Percentiles rank a stretch among this genome's conserved stretches.
Evolutionary conservation across 2,797 vertebrate genomes (phyloP).

Genomic region (Danio choprae): DNA sequence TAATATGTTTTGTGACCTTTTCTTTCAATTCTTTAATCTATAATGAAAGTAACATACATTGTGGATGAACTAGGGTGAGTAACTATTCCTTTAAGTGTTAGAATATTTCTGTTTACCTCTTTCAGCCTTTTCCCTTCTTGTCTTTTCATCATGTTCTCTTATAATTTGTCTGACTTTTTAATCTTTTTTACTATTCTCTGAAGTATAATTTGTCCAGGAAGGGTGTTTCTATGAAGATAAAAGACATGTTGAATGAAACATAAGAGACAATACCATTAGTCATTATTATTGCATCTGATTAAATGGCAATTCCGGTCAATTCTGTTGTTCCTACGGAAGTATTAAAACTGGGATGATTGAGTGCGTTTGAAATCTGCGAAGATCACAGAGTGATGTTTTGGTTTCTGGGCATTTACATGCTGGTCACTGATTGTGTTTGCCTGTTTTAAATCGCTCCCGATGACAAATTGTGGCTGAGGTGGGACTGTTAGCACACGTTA

Average conservation of each 20-base stretch:
- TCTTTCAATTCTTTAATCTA: too few species aligned
- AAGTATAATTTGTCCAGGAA: constrained; percentile 58
- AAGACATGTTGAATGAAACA: constrained; percentile 56
- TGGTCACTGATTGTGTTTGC: constrained; percentile 61
- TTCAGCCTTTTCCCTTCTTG: background rate
- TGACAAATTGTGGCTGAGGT: constrained; percentile 60
- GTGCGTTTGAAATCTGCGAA: constrained; percentile 35
- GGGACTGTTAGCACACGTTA: constrained; percentile 60
- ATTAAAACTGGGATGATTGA: constrained; percentile 54
- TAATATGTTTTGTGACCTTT: too few species aligned
- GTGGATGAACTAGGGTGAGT: too few species aligned
- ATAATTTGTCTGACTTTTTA: constrained; percentile 6
- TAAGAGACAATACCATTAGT: constrained; percentile 60
- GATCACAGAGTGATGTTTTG: constrained; percentile 62
- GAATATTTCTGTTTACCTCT: constrained; percentile 48
- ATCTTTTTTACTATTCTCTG: constrained; percentile 42
- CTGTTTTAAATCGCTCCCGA: constrained; percentile 56
- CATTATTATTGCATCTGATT: constrained; percentile 62
- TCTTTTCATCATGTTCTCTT: constrained; percentile 22
- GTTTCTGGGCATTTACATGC: constrained; percentile 56
- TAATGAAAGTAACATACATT: too few species aligned
- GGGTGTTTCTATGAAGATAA: constrained; percentile 55
- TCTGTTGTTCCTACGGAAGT: constrained; percentile 55
- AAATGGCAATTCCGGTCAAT: constrained; percentile 48
- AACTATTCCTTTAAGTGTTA: constrained; percentile 37